Conservation (phyloP, 1,140 invertebrate species). For the Schlechtendalia chinensis region DNA sequence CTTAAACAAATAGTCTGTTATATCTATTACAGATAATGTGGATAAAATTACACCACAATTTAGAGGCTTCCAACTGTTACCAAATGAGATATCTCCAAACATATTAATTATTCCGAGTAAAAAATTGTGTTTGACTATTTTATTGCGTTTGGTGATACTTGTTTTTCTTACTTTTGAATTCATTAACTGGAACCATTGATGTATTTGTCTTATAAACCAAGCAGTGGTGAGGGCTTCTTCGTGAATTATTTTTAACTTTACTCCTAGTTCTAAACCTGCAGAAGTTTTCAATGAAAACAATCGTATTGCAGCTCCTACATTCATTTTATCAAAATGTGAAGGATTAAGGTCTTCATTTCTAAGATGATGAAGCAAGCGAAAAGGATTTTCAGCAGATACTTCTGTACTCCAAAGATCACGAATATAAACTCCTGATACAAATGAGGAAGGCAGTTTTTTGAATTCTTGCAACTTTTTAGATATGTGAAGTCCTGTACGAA, state of each 20-base stretch:
- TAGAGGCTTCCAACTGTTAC: background rate
- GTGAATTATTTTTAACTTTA: background rate
- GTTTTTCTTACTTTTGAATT: conserved; percentile 4
- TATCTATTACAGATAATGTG: background rate
- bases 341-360: background rate
- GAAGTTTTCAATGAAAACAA: conserved; percentile 23
- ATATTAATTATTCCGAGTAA: background rate
- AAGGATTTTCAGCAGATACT: background rate
- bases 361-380: background rate
- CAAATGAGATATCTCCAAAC: background rate
- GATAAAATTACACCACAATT: background rate
- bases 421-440: conserved; percentile 11
- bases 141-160: background rate
- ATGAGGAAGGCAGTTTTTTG: background rate
- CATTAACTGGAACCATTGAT: background rate
- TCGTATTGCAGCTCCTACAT: background rate
- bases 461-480: conserved; percentile 1
- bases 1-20: background rate
- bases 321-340: conserved; percentile 9
- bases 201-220: background rate
- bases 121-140: background rate
- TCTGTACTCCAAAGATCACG: background rate
- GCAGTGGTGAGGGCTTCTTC: conserved; percentile 1
- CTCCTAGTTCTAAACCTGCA: background rate
- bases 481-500: conserved; percentile 3